A percentile compares a stretch with the other conserved stretches of the same genome.
Evolutionary conservation across 2,888 invertebrate genomes (phyloP).

Genomic region (Athalia circularis): DNA sequence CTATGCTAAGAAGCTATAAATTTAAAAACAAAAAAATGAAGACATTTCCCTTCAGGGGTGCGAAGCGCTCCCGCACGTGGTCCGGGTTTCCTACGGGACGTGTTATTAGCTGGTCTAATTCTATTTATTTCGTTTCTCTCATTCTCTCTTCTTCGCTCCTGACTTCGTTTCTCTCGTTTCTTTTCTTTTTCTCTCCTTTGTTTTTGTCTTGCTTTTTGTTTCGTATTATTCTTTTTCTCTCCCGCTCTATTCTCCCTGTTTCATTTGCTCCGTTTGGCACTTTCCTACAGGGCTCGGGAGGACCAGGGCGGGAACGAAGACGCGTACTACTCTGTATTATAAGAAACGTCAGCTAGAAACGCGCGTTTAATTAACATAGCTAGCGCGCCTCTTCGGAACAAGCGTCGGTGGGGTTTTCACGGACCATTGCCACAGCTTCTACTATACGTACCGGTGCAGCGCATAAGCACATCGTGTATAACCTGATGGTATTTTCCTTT

Average conservation of each 20-base stretch:
- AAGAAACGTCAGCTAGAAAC: constrained; percentile 61
- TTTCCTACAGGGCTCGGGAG: constrained; percentile 25
- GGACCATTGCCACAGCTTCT: constrained; percentile 63
- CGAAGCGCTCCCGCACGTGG: constrained; percentile 12
- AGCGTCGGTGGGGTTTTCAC: constrained; percentile 62
- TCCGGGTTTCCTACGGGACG: constrained; percentile 65
- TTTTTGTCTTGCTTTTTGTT: constrained; percentile 39
- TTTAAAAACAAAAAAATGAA: too few relatives aligned
- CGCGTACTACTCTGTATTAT: background rate
- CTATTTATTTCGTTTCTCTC: constrained; percentile 46
- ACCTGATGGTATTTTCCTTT: constrained; percentile 38
- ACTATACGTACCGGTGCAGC: constrained; percentile 17
- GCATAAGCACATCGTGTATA: background rate
- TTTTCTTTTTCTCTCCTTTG: constrained; percentile 48
- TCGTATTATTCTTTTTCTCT: constrained; percentile 45
- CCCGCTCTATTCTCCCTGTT: constrained; percentile 44
- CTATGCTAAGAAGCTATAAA: too few relatives aligned
- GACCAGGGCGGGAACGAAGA: constrained; percentile 15
- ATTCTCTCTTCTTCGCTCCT: constrained; percentile 52
- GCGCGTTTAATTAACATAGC: constrained; percentile 72
- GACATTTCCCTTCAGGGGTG: constrained; percentile 1
- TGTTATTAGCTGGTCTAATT: constrained; percentile 66
- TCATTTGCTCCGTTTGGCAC: constrained; percentile 45
- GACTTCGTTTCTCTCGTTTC: constrained; percentile 53
- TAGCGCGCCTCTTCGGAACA: constrained; percentile 59